Base-by-base conservation (phyloP, 2,797 vertebrate species). In the Eremophila alpestris region DNA sequence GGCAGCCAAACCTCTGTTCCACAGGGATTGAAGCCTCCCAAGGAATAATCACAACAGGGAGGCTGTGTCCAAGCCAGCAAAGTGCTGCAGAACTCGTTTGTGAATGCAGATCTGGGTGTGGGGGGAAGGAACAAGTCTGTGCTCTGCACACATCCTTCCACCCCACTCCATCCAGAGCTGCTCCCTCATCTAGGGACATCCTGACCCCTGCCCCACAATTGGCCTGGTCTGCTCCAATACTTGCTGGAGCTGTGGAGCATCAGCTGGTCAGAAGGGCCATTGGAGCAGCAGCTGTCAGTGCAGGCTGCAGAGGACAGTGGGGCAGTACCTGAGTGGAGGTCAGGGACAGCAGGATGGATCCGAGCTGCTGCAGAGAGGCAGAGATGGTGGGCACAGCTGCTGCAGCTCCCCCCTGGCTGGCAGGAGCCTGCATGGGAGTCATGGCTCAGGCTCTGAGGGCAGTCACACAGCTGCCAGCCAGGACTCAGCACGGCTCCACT, bases 1-100 rank as follows among this genome's bases (percentile, higher is more conserved):
- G 79, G 84, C 43, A 94, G 82, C 85, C 70, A 93, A 83, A 76
- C 15, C 58, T 80, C 84, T 93, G 65, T 8, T 69, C 40, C 87
- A 67, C 58, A 76, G 68, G 19, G 68, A 70, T 67, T 76, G 65
- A 38, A 77, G 43, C 52, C 62, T 90, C 84, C 54, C 3, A 2
- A 48, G 71, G 21, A 76, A 87, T 9, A 38, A 45, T 62, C 15
- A 30, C 80, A 59, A 29, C 6, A 30, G 19, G 62, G 54, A 26
- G 29, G 18, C 26, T 55, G 19, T 65, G 89, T 80, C 73, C 80
- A 60, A 6, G 46, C 43, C 34, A 36, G 60, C 43, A 15, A 71
- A 69, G 27, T 12, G 41, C 15, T 70, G n/a, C 41, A 62, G 59
- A 38, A 91, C 86, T 90, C 8, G 0, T 60, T 18, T 36, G 59